Base-by-base conservation (phyloP, 2,113 vertebrate genomes). In the Motacilla tschutschensis region DNA sequence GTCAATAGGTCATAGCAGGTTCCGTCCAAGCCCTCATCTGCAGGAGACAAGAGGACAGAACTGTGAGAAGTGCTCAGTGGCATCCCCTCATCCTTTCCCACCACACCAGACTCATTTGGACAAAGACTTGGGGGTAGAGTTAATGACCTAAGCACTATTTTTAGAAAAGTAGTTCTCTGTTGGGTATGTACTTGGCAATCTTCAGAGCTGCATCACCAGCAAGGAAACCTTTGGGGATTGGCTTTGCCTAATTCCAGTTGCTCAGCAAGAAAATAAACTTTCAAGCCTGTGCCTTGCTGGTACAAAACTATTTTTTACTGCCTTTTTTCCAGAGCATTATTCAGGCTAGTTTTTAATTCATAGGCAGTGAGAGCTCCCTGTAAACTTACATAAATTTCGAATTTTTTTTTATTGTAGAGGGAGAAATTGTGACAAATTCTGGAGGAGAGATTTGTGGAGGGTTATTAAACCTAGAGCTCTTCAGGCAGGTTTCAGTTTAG, bases 231-330 rank as follows among this genome's bases (percentile, higher is more conserved):
- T 83, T 67, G 53, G 74, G 77, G 54, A 62, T 62, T 90, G 74
- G 35, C 29, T 93, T 92, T 92, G 80, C 77, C 41, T 36, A 69
- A 90, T 31, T 75, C 59, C 66, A 73, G 50, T 81, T 85, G 69
- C 85, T 95, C 85, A 69, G 66, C 24, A 26, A 85, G 54, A 70
- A 87, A 91, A 91, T n/a, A 63, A 94, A 78, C 62, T 74, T 81
- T 65, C 73, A 85, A 83, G 63, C 55, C 69, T 8, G 46, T 50
- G 20, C 38, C 41, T 53, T 63, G 46, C 54, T 46, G 16, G 46
- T 38, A 60, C 5, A 8, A 79, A 75, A 41, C 13, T 43, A 14
- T 47, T 72, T 70, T 71, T 85, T 69, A 65, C 28, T 76, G 55
- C 71, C 50, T 75, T 88, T 75, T 91, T 59, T 43, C 14, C 59